A percentile compares a stretch with the other conserved stretches of the same genome.
phyloP scores from a whole-genome alignment of 2,113 vertebrate species.

The Malurus elegans region DNA sequence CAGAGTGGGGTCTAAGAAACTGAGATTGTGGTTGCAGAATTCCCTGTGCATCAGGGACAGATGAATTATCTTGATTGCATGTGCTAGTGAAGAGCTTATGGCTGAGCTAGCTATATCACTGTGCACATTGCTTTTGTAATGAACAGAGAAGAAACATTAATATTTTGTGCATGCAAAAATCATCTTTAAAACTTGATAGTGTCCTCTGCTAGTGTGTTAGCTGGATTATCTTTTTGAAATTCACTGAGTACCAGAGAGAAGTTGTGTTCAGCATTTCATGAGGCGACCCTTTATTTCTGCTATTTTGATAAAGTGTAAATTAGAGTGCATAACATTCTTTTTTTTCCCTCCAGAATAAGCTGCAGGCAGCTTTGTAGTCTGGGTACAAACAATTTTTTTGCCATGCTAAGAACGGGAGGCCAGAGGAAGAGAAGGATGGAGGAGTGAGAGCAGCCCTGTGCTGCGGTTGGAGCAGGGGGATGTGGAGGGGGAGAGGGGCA shows the following conservation, averaged over 20 bases:
- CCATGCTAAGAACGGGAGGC: not conserved
- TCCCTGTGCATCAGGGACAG: not conserved
- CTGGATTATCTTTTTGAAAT: not conserved
- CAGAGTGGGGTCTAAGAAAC: not conserved
- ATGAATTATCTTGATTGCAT: not conserved
- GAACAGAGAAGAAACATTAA: not conserved
- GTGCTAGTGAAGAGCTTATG: not conserved
- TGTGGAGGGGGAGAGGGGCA: not conserved
- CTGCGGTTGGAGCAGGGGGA: not conserved
- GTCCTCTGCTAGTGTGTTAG: not conserved
- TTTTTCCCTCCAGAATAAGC: not conserved
- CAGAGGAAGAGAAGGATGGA: not conserved
- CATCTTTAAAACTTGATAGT: not conserved
- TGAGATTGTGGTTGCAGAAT: not conserved
- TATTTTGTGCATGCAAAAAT: not conserved
- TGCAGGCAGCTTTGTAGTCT: not conserved
- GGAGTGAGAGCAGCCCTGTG: not conserved
- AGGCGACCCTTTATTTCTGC: not conserved
- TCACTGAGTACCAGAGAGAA: accelerated
- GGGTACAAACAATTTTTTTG: not conserved
- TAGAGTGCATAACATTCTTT: not conserved
- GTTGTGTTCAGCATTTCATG: not conserved
- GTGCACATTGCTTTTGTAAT: not conserved
- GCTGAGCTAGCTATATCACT: not conserved
- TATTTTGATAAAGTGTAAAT: not conserved